Evolutionary conservation across 2,888 invertebrate genomes (phyloP), one percentile per base, ranked within the genome.

Genomic region (Oscheius sp.): DNA sequence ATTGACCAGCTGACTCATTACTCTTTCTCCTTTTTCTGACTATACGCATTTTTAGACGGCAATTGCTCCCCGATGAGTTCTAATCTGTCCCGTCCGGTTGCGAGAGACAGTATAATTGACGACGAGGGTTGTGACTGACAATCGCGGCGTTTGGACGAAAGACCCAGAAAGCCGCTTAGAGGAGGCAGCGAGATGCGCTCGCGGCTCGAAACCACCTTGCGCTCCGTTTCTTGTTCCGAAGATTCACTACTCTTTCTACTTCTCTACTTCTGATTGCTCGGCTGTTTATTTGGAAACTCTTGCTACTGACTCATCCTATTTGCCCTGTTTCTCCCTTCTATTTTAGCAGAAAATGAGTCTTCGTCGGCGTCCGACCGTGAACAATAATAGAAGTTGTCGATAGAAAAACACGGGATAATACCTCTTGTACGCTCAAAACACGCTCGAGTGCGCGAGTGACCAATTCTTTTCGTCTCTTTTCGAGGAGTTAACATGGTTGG

Each of bases 331-430:
- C n/a, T 62, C 42, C 1, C 9, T 5, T 10, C 11, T 35, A 33
- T 60, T 62, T 42, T 21, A 9, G 33, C 10, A 57, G 29, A 29
- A 57, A 57, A 57, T 29, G 2, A 57, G 32, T 11, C 32, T 10
- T 32, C 32, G 55, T 21, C 35, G 21, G 21, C 21, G 21, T 21
- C 37, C 68, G 68, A 63, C n/a, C 53, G 68, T 51, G 42, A 42
- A 42, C 53, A 68, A 68, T 55, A 68, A 68, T 68, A 53, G 68
- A 68, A 53, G 68, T 55, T 37, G 55, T 35, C 68, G 32, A 51
- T 68, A 53, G 68, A 29, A 68, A 68, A 68, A 68, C 53, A 68
- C 53, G 42, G 68, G 68, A 68, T 68, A 68, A 68, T 68, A 55
- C 68, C 68, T 55, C 68, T 51, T 68, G 68, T 68, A 55, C 35